Evolutionary conservation across 1,140 invertebrate genomes (phyloP).

Genomic region (Tetragnatha versicolor): DNA sequence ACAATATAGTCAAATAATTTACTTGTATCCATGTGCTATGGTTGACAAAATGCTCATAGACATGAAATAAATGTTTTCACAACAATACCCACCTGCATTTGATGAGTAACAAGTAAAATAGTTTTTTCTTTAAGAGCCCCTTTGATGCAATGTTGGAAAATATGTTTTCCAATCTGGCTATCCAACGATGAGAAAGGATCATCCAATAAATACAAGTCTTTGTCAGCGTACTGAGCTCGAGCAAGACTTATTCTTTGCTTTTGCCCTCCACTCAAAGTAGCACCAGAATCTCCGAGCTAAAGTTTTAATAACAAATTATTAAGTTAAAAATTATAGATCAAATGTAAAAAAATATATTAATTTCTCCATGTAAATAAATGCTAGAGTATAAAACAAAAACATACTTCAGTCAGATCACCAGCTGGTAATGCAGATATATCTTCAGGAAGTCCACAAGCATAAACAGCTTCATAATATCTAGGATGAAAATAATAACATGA

Average conservation of each 20-base stretch:
- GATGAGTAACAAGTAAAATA: conserved; percentile 73
- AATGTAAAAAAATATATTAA: background rate
- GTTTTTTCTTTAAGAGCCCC: conserved; percentile 72
- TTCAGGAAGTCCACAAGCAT: conserved; percentile 60
- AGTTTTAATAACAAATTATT: background rate
- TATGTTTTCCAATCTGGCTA: conserved; percentile 65
- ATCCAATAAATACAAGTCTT: conserved; percentile 67
- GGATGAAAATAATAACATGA: too few species aligned
- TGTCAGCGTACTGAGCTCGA: conserved; percentile 60
- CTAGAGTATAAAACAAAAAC: background rate
- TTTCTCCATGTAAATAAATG: background rate
- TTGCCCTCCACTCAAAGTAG: conserved; percentile 60
- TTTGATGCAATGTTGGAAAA: conserved; percentile 62
- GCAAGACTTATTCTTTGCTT: conserved; percentile 59
- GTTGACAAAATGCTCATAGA: background rate
- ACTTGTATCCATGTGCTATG: too few species aligned
- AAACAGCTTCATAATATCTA: conserved; percentile 63
- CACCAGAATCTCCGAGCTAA: conserved; percentile 63
- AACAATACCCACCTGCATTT: conserved; percentile 66
- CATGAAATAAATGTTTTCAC: too few species aligned
- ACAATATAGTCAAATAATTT: too few species aligned
- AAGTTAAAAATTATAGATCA: background rate
- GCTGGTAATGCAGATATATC: conserved; percentile 66
- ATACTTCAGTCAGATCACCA: conserved; percentile 63
- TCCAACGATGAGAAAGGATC: conserved; percentile 69